Evolutionary conservation across 2,113 vertebrate species (phyloP), one percentile per base, ranked within the genome.

Genomic region (Cavia aperea): DNA sequence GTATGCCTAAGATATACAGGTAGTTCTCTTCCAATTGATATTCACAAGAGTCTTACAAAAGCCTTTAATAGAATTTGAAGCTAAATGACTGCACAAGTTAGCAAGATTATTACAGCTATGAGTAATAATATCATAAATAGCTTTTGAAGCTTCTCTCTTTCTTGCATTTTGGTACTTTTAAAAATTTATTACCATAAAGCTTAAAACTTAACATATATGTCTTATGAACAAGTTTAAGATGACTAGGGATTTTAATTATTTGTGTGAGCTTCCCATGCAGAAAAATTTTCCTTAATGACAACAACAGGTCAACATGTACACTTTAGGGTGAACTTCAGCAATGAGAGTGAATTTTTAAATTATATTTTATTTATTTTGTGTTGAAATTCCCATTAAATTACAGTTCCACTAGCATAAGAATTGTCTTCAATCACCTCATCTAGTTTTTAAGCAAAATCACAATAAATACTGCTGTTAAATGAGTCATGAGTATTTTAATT

Each of bases 81-180:
- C 29, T 73, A 65, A 93, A 84, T 26, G 31, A 56, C 1, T 23
- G 56, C 62, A 79, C 43, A 92, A 39, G 39, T 79, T 68, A 90
- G 26, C 63, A 46, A 81, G 88, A 88, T 18, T 65, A 31, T 82
- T 18, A 95, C 72, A 58, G 31, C 12, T 54, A 75, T 81, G 36
- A 23, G 46, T 66, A n/a, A 73, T 39, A 86, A 49, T 87, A 70
- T 29, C n/a, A 92, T 33, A 68, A 81, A 68, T 63, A 84, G 63
- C 46, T 49, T 33, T 31, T 60, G 90, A 73, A 87, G 36, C 82
- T 33, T 60, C 5, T 5, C 12, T 70, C 81, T 92, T 51, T 62
- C 49, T 88, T 90, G 24, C 51, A 70, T 51, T 91, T 81, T 62
- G 60, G 51, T 66, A 82, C 8, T 58, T 54, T 62, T 93, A 56